Evolutionary conservation across 2,888 invertebrate genomes (phyloP), one percentile per base, ranked within the genome.

Genomic region (Drosophila histrio): DNA sequence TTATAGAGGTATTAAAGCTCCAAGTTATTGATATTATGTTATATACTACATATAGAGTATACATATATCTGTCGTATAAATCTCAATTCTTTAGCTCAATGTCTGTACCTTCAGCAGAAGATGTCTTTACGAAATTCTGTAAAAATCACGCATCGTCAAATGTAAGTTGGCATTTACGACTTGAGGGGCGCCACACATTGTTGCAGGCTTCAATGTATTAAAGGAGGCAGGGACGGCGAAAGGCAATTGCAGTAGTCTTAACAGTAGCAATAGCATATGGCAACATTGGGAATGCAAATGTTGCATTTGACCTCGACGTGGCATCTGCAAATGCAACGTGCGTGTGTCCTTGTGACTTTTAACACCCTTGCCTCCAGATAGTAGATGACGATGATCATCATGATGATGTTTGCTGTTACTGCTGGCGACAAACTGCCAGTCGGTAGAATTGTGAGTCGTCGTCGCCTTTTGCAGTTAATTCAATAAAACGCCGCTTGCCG

Each of bases 261-360:
- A 46, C 19, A 34, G 54, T 24, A 15, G 47, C 30, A 15, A 17
- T n/a, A 24, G 68, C 79, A 72, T 58, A 65, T 74, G 60, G 63
- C 74, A 56, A 15, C 26, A 44, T 41, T 41, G 47, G 39, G 61
- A 62, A 59, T 72, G 67, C 60, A 60, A 59, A 63, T 68, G 67
- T 67, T 75, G 63, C 60, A 59, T 49, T 72, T 77, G 74, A 74
- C 77, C 74, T 74, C 74, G 74, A 67, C 11, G 46, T 61, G 39
- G 64, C 76, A 75, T 46, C 54, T 57, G 61, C 61, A 49, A 28
- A 17, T 72, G 64, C 64, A 59, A 22, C 54, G 54, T 60, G 62
- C 62, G 66, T 67, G 73, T 86, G 88, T 84, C 83, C 88, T 84
- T 88, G 88, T 88, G 88, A 87, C 63, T 88, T 88, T 83, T 83